These are phyloP conservation scores for Lepidotrigona ventralis DNA, from an alignment of 1,140 invertebrate species.

Conservation along the genomic window DNA sequence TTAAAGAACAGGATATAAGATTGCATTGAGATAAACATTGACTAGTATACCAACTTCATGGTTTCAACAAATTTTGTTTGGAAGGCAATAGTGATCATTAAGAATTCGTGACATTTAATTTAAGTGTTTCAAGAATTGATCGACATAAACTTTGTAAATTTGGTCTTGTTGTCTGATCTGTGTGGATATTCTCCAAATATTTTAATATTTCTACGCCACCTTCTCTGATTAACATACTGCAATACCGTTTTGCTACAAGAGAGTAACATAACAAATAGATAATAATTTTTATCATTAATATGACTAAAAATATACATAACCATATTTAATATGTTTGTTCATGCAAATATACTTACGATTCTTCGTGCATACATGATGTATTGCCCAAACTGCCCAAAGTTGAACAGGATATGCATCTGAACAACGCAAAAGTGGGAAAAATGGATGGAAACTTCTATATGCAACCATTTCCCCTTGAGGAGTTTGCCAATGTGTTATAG, in stretches of 20 bases:
- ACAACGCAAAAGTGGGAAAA: constrained; percentile 85
- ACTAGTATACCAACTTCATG: constrained; percentile 72
- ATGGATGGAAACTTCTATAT: constrained; percentile 90
- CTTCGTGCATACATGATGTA: constrained; percentile 91
- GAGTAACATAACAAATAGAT: constrained; percentile 7
- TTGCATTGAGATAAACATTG: constrained; percentile 71
- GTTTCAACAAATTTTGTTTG: constrained; percentile 58
- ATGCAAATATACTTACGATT: constrained; percentile 82
- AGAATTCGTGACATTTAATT: constrained; percentile 64
- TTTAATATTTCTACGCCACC: constrained; percentile 82
- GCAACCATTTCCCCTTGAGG: constrained; percentile 91
- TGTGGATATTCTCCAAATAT: constrained; percentile 75
- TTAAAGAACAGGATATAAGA: constrained; percentile 58
- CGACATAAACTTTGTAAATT: constrained; percentile 76
- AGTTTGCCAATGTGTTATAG: constrained; percentile 86
- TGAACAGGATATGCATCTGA: constrained; percentile 85
- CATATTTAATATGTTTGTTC: neutral
- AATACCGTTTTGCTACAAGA: constrained; percentile 86
- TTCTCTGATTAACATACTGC: constrained; percentile 86
- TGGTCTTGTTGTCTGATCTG: constrained; percentile 71
- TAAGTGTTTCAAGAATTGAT: constrained; percentile 78
- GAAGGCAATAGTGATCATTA: constrained; percentile 65
- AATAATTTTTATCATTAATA: neutral
- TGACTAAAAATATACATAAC: neutral
- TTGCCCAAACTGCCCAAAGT: constrained; percentile 91